Evolutionary conservation across 2,113 vertebrate species (phyloP), one percentile per base, ranked within the genome.

Genomic region (Baryphthengus martii): DNA sequence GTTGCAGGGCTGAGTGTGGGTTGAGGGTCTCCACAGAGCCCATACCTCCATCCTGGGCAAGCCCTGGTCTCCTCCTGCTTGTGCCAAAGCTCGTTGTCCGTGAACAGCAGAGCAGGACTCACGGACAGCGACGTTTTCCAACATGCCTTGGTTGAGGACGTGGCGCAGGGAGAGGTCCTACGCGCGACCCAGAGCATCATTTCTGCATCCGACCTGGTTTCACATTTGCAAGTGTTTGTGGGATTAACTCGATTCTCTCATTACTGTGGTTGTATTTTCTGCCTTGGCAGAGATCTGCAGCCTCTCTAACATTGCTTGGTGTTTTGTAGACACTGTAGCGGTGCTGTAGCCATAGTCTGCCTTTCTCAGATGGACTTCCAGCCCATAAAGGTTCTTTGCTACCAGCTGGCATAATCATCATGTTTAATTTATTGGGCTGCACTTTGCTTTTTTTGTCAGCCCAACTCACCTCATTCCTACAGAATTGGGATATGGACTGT

Each of bases 101-200:
- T 3, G 58, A 25, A 7, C 4, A 67, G 49, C 20, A 17, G 40
- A 59, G 45, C 39, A 42, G 52, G 35, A 25, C 39, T 25, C 10
- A 3, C 0, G 18, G 31, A 4, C 23, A 10, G 25, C 16, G 8
- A 8, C 3, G 0, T 52, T 56, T 31, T 68, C 65, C 16, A 12
- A 8, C 0, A 3, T 24, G 42, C n/a, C 1, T 0, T 40, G 77
- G 25, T 23, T 44, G 61, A 35, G 67, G 62, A 52, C 26, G 5
- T 1, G 6, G 31, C 4, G n/a, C 3, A 6, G 55, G 70, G 42
- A 53, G 83, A 31, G 16, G 3, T 84, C n/a, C 55, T 21, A 1
- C 0, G 1, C 12, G 42, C n/a, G 19, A 55, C 44, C 47, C 39
- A 7, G 29, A 39, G n/a, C 25, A 20, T 8, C 17, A 5, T 42